Base-by-base conservation (phyloP, 2,797 vertebrate genomes). In the Pseudochirops cupreus region DNA sequence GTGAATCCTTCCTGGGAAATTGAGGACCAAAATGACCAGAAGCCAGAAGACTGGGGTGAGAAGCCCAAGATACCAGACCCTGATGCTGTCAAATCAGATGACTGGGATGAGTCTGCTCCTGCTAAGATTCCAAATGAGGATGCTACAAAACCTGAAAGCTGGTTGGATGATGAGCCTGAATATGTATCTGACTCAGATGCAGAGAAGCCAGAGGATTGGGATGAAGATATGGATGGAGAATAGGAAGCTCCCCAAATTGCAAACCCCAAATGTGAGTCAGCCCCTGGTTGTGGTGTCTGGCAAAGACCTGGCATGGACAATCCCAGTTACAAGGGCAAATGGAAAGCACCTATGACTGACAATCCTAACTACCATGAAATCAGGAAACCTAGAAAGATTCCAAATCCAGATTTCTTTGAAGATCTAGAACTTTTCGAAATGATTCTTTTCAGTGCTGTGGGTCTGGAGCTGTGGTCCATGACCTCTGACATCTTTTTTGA, bases 381-480 rank as follows among this genome's bases (percentile, higher is more conserved):
- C 94, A 99, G 99, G 99, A 99, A 99, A 98, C 99, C 99, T 46
- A 99, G 99, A 96, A 99, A 99, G 98, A 99, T 99, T 97, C 95
- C 99, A 95, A 99, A 99, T 98, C 99, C 99, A 0, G 99, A 99
- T 94, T 99, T 99, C 99, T 99, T 99, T 97, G 99, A 99, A 98
- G 99, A 99, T 97, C 98, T 99, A 95, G 99, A 99, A 91, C 99
- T 99, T 0, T 99, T 99, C 98, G 99, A 97, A 98, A 99, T 99
- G 99, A 99, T 98, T 7, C 96, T 99, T 0, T 99, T 99, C 98
- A 99, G 95, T 94, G 99, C 99, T n/a, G 95, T 99, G 96, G 99
- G 99, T 0, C 99, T 99, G 93, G 99, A 99, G 98, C 99, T 99
- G 53, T 99, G 99, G 99, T 99, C 99, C 97, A 99, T 99, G 99